Percentiles rank a stretch among this genome's conserved stretches.
Evolutionary conservation across 2,797 vertebrate species (phyloP).

Genomic region (Adelosebastes latens): DNA sequence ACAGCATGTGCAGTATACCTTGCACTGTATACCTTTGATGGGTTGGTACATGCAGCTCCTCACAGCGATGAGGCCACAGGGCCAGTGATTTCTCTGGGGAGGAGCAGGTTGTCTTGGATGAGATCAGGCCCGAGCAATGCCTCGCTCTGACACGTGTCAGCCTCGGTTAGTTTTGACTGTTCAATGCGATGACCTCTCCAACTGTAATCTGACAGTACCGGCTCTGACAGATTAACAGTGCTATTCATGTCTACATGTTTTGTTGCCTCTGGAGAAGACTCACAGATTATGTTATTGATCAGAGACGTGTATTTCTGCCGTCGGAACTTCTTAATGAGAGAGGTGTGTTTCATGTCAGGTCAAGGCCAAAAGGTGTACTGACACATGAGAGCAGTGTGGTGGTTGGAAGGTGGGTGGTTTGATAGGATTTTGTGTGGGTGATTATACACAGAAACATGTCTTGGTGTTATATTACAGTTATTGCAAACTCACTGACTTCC

Average conservation of each 20-base stretch:
- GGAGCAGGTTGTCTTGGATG: constrained; percentile 56
- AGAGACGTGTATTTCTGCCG: constrained; percentile 31
- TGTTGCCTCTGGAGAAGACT: constrained; percentile 25
- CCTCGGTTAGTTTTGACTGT: constrained; percentile 70
- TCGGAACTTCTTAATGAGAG: constrained; percentile 10
- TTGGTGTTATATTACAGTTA: neutral
- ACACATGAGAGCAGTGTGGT: neutral
- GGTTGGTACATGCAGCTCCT: constrained; percentile 47
- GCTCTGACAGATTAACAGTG: constrained; percentile 59
- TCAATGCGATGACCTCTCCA: constrained; percentile 53
- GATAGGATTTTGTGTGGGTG: constrained; percentile 1
- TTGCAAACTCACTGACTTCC: neutral
- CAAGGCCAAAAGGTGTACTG: constrained; percentile 32
- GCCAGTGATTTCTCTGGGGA: constrained; percentile 66
- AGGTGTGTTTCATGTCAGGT: constrained; percentile 28
- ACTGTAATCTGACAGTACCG: constrained; percentile 49
- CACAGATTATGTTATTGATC: constrained; percentile 51
- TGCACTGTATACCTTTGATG: constrained; percentile 35
- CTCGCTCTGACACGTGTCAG: constrained; percentile 75
- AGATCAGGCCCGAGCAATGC: constrained; percentile 55
- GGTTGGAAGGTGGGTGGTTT: neutral
- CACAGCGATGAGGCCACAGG: constrained; percentile 38
- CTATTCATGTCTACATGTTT: constrained; percentile 55
- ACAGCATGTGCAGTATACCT: constrained; percentile 25
- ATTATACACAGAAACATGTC: neutral